phyloP scores from a whole-genome alignment of 2,113 vertebrate genomes.

The Daboia siamensis region DNA sequence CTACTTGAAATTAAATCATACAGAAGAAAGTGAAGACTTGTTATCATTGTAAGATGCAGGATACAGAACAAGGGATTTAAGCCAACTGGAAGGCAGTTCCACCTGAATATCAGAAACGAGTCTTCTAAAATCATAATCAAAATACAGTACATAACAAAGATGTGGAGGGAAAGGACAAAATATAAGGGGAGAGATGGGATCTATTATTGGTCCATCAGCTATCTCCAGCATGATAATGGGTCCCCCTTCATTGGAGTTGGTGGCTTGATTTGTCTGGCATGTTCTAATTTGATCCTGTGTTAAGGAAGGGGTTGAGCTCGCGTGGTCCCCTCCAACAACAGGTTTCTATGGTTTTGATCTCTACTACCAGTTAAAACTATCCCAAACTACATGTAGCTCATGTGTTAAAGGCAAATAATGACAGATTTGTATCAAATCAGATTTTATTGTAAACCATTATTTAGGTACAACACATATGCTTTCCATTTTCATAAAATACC shows the following conservation, averaged over 20 bases:
- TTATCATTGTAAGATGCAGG: background rate
- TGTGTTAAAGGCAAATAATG: conserved; percentile 15
- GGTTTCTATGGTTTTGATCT: background rate
- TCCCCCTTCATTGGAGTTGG: background rate
- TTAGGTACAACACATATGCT: conserved; percentile 69
- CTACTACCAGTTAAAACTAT: background rate
- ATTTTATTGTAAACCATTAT: conserved; percentile 87
- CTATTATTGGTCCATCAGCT: background rate
- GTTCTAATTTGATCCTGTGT: background rate
- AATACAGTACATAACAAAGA: background rate
- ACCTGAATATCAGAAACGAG: background rate
- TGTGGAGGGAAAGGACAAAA: background rate
- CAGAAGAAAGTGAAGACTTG: background rate
- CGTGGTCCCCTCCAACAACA: background rate
- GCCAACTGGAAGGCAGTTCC: background rate
- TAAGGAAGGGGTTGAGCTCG: background rate
- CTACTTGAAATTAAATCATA: background rate
- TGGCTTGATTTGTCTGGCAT: background rate
- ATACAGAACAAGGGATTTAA: background rate
- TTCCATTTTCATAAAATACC: conserved; percentile 58
- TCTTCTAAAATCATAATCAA: background rate
- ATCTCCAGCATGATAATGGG: background rate
- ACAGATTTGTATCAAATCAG: conserved; percentile 56
- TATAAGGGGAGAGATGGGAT: background rate
- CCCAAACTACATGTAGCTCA: background rate